Evolutionary conservation across 2,888 invertebrate genomes (phyloP), one percentile per base, ranked within the genome.

Genomic region (Parnassius mnemosyne): DNA sequence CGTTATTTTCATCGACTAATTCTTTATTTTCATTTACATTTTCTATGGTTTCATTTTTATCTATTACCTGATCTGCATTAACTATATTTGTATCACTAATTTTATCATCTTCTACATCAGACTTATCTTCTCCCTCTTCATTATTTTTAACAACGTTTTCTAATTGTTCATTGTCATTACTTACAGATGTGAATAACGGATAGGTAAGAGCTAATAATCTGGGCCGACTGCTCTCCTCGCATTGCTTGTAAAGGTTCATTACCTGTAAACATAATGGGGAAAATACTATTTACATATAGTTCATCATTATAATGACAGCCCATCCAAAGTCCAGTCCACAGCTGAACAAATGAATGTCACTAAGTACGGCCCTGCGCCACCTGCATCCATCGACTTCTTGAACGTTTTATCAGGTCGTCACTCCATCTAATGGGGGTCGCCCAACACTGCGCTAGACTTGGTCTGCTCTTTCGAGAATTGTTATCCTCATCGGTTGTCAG

Each of bases 151-250:
- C 41, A 10, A 47, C 50, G 55, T 49, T 47, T n/a, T 61, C 54
- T 25, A 57, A 57, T 9, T 68, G 60, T 42, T 65, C 64, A 10
- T 69, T 63, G 9, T 62, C 63, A 50, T 44, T 53, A 41, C 47
- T 84, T 0, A 70, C 73, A 1, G 84, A 73, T 0, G 80, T 71
- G 69, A 98, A 95, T 41, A 98, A 84, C 0, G 96, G 95, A 47
- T 96, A 95, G 0, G 97, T 97, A 51, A 97, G 83, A 0, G 97
- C 98, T 61, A 98, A 89, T 57, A 98, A 94, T 72, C 95, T 92
- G 0, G 97, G 96, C 67, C 79, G 76, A 2, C 73, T 70, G 0
- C 65, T 53, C 77, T 83, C 69, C 65, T 75, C 66, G 49, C 79
- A 71, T 63, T 77, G 63, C 58, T 85, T 86, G 71, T 88, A 87